phyloP scores from a whole-genome alignment of 1,140 invertebrate genomes.

The Lucilia cuprina region DNA sequence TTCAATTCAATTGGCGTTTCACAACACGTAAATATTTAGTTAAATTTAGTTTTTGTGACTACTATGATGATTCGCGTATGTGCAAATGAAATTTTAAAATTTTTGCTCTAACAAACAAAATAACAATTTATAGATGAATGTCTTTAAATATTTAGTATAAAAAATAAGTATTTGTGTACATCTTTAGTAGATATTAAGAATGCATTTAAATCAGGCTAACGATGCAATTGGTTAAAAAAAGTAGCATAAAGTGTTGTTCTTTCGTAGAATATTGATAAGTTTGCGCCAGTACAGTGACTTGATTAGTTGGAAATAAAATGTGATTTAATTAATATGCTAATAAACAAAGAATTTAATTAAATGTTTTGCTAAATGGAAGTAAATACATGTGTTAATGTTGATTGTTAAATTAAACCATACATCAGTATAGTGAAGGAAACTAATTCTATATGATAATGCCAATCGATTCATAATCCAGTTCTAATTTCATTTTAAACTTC shows the following conservation, averaged over 20 bases:
- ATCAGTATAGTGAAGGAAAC: no score
- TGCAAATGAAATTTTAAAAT: neutral
- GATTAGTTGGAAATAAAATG: no score
- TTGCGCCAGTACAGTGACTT: neutral
- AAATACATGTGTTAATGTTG: no score
- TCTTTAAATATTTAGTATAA: neutral
- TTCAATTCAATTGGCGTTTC: conserved; percentile 1
- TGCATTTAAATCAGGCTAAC: conserved; percentile 32
- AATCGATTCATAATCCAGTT: no score
- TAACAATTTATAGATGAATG: neutral
- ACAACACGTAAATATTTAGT: neutral
- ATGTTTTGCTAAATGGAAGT: no score
- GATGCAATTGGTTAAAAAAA: neutral
- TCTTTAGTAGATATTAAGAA: conserved; percentile 30
- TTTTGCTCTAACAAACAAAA: neutral
- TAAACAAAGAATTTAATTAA: no score
- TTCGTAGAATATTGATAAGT: neutral
- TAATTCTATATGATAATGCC: no score
- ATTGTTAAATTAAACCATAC: no score
- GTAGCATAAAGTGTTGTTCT: neutral
- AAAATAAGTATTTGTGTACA: conserved; percentile 8
- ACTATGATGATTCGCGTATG: neutral
- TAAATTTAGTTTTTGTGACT: neutral
- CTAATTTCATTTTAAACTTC: no score
- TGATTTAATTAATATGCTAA: no score